phyloP scores from a whole-genome alignment of 1,140 invertebrate species.

The Eupristina koningsbergeri region DNA sequence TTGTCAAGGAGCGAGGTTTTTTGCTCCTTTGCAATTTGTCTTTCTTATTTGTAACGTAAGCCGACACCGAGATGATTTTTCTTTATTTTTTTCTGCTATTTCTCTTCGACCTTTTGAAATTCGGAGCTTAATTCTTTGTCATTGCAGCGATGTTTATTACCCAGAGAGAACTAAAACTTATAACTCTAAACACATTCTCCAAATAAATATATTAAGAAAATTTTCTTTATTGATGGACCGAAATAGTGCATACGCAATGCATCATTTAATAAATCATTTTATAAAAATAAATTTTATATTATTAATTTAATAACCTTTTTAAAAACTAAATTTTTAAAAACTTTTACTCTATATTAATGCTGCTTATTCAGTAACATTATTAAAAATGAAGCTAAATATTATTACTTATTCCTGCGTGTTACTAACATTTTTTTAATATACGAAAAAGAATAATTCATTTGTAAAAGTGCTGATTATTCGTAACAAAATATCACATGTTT shows the following conservation, averaged over 20 bases:
- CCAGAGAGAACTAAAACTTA: neutral
- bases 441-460: neutral
- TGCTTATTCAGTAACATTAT: too few species aligned
- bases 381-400: neutral
- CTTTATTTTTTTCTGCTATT: neutral
- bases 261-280: too few species aligned
- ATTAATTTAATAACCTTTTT: too few species aligned
- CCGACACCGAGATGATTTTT: neutral
- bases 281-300: too few species aligned
- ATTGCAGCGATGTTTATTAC: neutral
- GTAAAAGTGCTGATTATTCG: neutral
- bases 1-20: neutral
- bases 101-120: too few species aligned
- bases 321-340: too few species aligned
- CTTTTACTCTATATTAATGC: too few species aligned
- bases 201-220: neutral
- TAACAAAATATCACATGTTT: neutral
- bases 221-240: neutral
- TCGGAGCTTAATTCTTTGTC: neutral
- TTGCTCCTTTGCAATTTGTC: neutral
- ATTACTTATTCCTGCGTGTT: neutral
- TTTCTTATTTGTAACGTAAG: conserved; percentile 1
- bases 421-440: neutral
- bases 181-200: neutral
- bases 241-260: too few species aligned